Percentiles rank a stretch among this genome's conserved stretches.
Evolutionary conservation across 2,113 vertebrate genomes (phyloP).

Genomic region (Pyxicephalus adspersus): DNA sequence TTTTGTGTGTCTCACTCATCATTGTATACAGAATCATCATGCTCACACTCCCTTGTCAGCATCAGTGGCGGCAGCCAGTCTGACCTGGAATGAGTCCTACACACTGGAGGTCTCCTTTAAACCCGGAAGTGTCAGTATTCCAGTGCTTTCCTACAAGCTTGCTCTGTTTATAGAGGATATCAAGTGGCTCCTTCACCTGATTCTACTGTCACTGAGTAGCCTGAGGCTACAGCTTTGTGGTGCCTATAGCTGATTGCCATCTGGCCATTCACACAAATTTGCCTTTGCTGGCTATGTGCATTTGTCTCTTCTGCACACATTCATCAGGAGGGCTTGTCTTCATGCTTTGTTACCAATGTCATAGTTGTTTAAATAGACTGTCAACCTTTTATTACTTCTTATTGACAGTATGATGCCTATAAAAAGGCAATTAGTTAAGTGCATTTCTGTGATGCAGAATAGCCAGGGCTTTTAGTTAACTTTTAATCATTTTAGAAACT

Average conservation of each 20-base stretch:
- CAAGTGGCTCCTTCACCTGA: constrained; percentile 69
- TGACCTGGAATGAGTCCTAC: constrained; percentile 77
- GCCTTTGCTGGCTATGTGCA: not conserved
- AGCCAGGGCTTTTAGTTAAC: too few relatives aligned
- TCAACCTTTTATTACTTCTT: not conserved
- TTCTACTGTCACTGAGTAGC: constrained; percentile 66
- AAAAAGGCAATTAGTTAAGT: not conserved
- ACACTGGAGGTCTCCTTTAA: constrained; percentile 68
- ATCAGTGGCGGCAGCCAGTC: constrained; percentile 77
- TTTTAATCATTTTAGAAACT: too few relatives aligned
- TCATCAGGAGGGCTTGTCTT: not conserved
- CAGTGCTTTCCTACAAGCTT: constrained; percentile 58
- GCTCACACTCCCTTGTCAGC: constrained; percentile 61
- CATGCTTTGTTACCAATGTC: not conserved
- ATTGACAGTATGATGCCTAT: not conserved
- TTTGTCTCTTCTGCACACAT: constrained; percentile 1
- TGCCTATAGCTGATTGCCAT: not conserved
- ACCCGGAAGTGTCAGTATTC: constrained; percentile 74
- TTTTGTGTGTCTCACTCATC: constrained; percentile 55
- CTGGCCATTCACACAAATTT: not conserved
- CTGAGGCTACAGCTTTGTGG: not conserved
- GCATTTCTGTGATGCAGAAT: not conserved
- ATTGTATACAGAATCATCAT: constrained; percentile 51
- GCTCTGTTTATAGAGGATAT: constrained; percentile 65
- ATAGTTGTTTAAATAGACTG: not conserved